These are phyloP conservation scores for Halictus quadricinctus DNA, from an alignment of 2,888 invertebrate genomes.

Conservation along the genomic window DNA sequence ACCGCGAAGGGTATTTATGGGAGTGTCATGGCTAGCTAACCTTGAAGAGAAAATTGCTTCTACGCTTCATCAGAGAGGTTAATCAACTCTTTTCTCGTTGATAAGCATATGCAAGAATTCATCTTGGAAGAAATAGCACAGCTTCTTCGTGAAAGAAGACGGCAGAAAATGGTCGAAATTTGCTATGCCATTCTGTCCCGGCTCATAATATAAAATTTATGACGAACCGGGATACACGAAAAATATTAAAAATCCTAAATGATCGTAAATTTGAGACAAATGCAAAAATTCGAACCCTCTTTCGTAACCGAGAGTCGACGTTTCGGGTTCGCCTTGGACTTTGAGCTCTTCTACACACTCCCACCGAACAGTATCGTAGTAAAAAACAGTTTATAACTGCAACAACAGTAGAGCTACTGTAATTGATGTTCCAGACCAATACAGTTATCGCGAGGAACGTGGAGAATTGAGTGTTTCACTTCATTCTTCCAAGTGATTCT, in stretches of 20 bases:
- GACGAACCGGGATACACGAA: not conserved
- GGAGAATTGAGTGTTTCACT: conserved; percentile 7
- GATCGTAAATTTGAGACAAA: not conserved
- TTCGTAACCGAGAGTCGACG: not conserved
- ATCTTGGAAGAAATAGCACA: not conserved
- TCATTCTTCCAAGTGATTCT: conserved; percentile 9
- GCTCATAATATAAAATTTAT: not conserved
- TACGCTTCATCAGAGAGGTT: not conserved
- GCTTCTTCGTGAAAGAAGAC: not conserved
- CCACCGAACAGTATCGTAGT: not conserved
- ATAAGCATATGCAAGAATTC: not conserved
- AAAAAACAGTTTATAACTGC: not conserved
- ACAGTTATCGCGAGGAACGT: not conserved
- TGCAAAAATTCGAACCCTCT: not conserved
- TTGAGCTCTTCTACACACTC: not conserved
- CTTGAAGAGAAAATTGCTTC: not conserved
- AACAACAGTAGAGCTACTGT: not conserved
- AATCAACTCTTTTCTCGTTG: not conserved
- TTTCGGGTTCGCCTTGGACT: not conserved
- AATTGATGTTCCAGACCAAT: not conserved
- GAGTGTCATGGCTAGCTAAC: not conserved
- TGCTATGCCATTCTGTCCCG: not conserved
- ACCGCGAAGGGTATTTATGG: not conserved
- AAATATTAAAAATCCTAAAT: not conserved
- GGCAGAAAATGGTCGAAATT: not conserved